Base-by-base conservation (phyloP, 1,140 invertebrate species). In the Goniozus legneri region DNA sequence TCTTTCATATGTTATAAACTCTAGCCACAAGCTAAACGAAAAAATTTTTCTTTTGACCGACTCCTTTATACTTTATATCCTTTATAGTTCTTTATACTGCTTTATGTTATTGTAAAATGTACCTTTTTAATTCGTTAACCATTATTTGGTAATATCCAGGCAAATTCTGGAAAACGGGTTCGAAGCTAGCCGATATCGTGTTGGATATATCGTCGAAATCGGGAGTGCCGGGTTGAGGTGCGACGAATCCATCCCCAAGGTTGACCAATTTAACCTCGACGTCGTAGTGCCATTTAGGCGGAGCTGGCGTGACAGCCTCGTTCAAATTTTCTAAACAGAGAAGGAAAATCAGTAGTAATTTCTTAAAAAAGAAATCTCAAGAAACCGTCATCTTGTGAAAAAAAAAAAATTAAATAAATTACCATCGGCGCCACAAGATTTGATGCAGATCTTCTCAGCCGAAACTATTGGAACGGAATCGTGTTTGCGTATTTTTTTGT, bases 401-500 rank as follows among this genome's bases (percentile, higher is more conserved):
- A 12, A n/a, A 22, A 0, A 41, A 47, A 34, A 44, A 31, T 42
- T 8, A 20, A 20, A 31, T 13, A n/a, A 43, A 56, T 65, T 69
- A 84, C 85, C 84, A 48, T 83, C 82, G 13, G 58, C 36, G 47
- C 83, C 84, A 60, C 88, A 91, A 2, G 86, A 83, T 56, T 80
- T 84, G 44, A 97, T 89, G 76, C 93, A 97, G 38, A 97, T 83
- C 50, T 84, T 82, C 38, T 89, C 77, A 0, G 84, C 73, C 0
- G 91, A 92, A 10, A 95, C 75, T n/a, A 84, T 75, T 0, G 93
- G 93, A 2, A 84, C 82, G 2, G 73, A 71, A 35, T 84, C 80
- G 65, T 97, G 94, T 59, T 92, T 92, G 40, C 83, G 78, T 30
- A 93, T 92, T 58, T 88, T 88, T 69, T 93, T 95, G 66, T 85